Evolutionary conservation across 2,797 vertebrate genomes (phyloP).

Genomic region (Jordanella pulchra): DNA sequence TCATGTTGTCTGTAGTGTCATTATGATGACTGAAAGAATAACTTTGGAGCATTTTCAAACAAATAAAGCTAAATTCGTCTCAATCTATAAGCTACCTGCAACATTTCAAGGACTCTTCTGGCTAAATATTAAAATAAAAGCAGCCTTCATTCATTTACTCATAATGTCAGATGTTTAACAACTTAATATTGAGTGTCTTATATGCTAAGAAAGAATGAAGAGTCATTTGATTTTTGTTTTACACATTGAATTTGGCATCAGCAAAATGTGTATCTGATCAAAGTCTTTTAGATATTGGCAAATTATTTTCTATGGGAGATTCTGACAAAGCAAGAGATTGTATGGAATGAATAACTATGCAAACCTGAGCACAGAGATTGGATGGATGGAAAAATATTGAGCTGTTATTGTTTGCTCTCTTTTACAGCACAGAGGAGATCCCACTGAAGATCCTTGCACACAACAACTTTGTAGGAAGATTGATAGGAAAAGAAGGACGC

Average conservation of each 20-base stretch:
- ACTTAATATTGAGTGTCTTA: too few species aligned
- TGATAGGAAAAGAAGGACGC: constrained; percentile 98
- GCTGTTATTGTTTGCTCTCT: neutral
- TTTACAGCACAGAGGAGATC: constrained; percentile 93
- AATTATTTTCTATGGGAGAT: too few species aligned
- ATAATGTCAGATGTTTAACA: too few species aligned
- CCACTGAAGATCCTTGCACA: constrained; percentile 97
- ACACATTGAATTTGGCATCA: too few species aligned
- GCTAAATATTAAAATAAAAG: neutral
- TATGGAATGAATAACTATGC: neutral
- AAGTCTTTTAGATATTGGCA: too few species aligned
- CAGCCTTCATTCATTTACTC: neutral
- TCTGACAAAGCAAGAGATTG: too few species aligned
- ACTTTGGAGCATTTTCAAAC: neutral
- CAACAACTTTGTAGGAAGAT: constrained; percentile 97
- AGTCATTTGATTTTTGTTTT: too few species aligned
- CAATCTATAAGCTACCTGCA: neutral
- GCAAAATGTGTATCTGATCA: too few species aligned
- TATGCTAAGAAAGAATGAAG: too few species aligned
- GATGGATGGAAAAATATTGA: neutral
- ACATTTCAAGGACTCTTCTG: neutral
- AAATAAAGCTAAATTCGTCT: neutral
- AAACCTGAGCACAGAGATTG: neutral
- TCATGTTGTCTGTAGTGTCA: neutral
- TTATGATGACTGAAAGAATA: neutral